Evolutionary conservation across 2,888 invertebrate genomes (phyloP).

Genomic region (Oscheius sp.): DNA sequence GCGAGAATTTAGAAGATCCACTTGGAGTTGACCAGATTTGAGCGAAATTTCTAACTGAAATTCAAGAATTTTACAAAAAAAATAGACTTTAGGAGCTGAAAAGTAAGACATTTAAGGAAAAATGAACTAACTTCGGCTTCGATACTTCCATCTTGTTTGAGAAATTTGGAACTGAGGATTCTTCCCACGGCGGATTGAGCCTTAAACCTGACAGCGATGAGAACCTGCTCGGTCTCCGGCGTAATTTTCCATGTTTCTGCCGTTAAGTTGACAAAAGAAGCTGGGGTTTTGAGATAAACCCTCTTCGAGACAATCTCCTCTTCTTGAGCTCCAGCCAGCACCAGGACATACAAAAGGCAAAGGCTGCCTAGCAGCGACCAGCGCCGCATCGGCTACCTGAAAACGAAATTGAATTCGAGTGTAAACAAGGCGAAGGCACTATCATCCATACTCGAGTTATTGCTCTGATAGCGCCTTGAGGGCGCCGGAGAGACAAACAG

Average conservation of each 20-base stretch:
- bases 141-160: constrained; percentile 34
- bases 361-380: constrained; percentile 9
- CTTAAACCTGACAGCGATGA: constrained; percentile 36
- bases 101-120: background rate
- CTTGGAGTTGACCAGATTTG: constrained; percentile 31
- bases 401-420: background rate
- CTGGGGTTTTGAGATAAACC: constrained; percentile 39
- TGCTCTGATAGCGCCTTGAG: background rate
- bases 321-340: constrained; percentile 2
- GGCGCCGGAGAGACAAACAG: background rate
- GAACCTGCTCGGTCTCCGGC: constrained; percentile 33
- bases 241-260: constrained; percentile 45
- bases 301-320: constrained; percentile 28
- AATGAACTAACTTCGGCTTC: constrained; percentile 29
- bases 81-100: background rate
- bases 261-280: constrained; percentile 44
- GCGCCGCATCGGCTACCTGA: constrained; percentile 20
- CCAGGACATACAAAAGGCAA: background rate
- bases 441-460: constrained; percentile 3
- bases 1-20: constrained; percentile 34
- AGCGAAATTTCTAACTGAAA: constrained; percentile 35
- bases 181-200: constrained; percentile 37
- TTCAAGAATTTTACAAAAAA: background rate
- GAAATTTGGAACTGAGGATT: constrained; percentile 38
- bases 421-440: background rate